A percentile compares a stretch with the other conserved stretches of the same genome.
These are phyloP conservation scores for Margarornis squamiger DNA, from an alignment of 2,797 vertebrate genomes.

Conservation along the genomic window DNA sequence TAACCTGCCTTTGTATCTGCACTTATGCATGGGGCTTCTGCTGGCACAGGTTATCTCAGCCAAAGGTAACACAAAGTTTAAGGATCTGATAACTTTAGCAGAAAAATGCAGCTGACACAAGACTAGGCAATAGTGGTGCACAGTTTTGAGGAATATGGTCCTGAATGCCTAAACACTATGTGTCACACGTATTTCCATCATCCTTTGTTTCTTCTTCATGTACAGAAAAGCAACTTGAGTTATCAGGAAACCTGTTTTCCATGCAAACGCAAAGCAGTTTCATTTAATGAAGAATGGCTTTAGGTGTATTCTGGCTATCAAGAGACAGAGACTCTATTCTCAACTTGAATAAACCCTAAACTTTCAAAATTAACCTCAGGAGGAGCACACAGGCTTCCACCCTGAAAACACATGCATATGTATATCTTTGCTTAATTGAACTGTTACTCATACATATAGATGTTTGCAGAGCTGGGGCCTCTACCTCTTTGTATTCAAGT, in stretches of 20 bases:
- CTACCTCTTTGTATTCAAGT: conserved; percentile 28
- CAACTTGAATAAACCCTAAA: not conserved
- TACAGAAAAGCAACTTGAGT: not conserved
- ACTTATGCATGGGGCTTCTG: fast-evolving
- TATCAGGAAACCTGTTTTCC: not conserved
- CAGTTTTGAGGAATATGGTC: not conserved
- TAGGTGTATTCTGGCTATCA: not conserved
- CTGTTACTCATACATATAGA: conserved; percentile 5
- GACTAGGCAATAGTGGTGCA: not conserved
- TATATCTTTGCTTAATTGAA: conserved; percentile 23
- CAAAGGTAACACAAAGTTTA: not conserved
- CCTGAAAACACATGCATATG: not conserved
- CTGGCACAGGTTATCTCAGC: not conserved
- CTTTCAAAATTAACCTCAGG: not conserved
- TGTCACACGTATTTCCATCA: not conserved
- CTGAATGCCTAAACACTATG: not conserved
- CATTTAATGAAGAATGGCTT: not conserved
- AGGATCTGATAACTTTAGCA: not conserved
- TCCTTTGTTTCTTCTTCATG: not conserved
- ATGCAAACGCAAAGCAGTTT: not conserved
- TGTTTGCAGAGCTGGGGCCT: not conserved
- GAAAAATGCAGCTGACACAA: not conserved
- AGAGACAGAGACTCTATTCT: not conserved
- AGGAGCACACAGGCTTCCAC: not conserved
- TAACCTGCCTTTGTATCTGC: not conserved